Evolutionary conservation across 2,888 invertebrate genomes (phyloP).

Genomic region (Rhagonycha fulva): DNA sequence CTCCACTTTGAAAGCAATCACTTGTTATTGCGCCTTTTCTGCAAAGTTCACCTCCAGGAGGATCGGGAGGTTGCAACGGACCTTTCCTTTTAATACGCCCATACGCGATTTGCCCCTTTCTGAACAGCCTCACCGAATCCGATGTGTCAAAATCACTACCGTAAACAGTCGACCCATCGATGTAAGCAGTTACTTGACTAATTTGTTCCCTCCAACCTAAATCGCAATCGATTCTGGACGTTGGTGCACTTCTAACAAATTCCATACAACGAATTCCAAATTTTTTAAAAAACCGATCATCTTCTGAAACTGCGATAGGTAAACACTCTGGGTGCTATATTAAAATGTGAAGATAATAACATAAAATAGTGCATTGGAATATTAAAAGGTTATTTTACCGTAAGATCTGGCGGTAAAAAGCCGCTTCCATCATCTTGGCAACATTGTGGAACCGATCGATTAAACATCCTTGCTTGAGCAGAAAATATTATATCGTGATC

Average conservation of each 20-base stretch:
- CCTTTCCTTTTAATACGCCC: conserved; percentile 59
- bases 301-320: conserved; percentile 74
- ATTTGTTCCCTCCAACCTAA: conserved; percentile 85
- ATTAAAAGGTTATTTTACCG: conserved; percentile 54
- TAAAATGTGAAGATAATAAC: not conserved
- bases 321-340: conserved; percentile 82
- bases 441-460: conserved; percentile 79
- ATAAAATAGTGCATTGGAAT: not conserved
- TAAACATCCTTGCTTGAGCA: conserved; percentile 76
- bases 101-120: conserved; percentile 60
- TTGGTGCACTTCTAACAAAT: conserved; percentile 81
- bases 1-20: conserved; percentile 79
- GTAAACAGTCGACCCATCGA: conserved; percentile 83
- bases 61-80: conserved; percentile 59
- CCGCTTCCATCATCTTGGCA: conserved; percentile 66
- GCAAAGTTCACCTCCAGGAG: conserved; percentile 69
- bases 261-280: conserved; percentile 78
- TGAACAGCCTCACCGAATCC: conserved; percentile 74
- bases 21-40: conserved; percentile 72
- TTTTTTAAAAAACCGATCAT: conserved; percentile 74
- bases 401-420: conserved; percentile 64
- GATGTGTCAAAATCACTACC: conserved; percentile 75
- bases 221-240: conserved; percentile 77
- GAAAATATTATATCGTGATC: conserved; percentile 87
- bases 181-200: conserved; percentile 80